Evolutionary conservation across 2,888 invertebrate genomes (phyloP).

Genomic region (Willowsia nigromaculata): DNA sequence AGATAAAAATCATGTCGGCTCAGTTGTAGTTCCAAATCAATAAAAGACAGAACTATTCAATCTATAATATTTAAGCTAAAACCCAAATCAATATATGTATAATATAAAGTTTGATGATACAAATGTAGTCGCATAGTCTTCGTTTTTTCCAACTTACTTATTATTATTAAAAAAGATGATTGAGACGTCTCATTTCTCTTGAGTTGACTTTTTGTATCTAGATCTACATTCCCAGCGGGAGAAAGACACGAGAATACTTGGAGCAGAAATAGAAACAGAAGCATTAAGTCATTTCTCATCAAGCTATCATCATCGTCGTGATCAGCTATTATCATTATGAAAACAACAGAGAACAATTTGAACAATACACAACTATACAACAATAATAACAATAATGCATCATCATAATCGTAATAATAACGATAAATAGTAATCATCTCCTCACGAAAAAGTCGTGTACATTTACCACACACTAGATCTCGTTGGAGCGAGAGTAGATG

Average conservation of each 20-base stretch:
- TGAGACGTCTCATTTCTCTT: not conserved
- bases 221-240: conserved; percentile 16
- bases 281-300: conserved; percentile 45
- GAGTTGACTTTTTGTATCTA: not conserved
- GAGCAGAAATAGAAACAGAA: not conserved
- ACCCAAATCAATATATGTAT: no score
- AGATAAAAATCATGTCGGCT: not conserved
- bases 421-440: conserved; percentile 35
- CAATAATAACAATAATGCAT: conserved; percentile 24
- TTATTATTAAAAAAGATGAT: not conserved
- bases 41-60: not conserved
- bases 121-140: no score
- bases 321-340: not conserved
- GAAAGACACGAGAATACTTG: not conserved
- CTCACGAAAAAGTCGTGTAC: not conserved
- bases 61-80: no score
- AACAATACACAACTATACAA: conserved; percentile 9
- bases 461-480: not conserved
- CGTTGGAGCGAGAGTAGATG: not conserved
- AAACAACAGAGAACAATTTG: conserved; percentile 8
- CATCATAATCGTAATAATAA: conserved; percentile 28
- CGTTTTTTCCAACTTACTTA: not conserved
- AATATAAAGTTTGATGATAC: no score
- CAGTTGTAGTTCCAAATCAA: not conserved
- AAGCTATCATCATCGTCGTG: no score